Conservation (phyloP, 92 coral and sea anemone species). For the Montipora capitata region DNA sequence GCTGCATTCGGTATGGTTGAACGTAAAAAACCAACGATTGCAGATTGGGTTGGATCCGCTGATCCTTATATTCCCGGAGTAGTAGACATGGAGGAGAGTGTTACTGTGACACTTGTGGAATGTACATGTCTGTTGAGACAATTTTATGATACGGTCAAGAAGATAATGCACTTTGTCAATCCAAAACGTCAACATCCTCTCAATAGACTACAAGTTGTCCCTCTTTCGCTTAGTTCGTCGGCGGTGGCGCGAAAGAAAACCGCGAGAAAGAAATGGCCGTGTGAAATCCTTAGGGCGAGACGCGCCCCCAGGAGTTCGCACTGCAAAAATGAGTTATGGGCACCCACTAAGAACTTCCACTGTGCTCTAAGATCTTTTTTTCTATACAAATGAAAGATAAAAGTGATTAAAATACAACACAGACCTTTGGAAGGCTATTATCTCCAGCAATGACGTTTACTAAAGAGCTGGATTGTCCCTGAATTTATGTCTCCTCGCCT, state of each 20-base stretch:
- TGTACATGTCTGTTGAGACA: constrained; percentile 33
- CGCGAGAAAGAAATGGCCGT: no score
- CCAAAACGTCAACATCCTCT: not conserved
- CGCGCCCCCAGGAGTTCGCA: no score
- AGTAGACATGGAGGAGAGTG: constrained; percentile 60
- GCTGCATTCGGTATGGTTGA: constrained; percentile 54
- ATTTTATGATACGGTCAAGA: not conserved
- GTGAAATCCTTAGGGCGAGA: no score
- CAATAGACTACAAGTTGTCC: not conserved
- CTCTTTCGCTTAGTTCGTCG: no score
- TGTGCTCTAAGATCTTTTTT: not conserved
- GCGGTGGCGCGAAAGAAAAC: no score
- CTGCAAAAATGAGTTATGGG: not conserved
- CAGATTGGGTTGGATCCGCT: constrained; percentile 26
- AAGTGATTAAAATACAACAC: not conserved
- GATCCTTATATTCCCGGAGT: constrained; percentile 54
- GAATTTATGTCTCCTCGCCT: not conserved
- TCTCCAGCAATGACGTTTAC: not conserved
- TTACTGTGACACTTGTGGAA: constrained; percentile 11
- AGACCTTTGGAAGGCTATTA: not conserved
- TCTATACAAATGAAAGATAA: not conserved
- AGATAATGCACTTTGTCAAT: not conserved
- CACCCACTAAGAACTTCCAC: not conserved
- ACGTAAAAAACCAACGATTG: constrained; percentile 65
- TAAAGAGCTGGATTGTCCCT: not conserved